phyloP scores from a whole-genome alignment of 2,113 vertebrate genomes.

The Labeo rohita region DNA sequence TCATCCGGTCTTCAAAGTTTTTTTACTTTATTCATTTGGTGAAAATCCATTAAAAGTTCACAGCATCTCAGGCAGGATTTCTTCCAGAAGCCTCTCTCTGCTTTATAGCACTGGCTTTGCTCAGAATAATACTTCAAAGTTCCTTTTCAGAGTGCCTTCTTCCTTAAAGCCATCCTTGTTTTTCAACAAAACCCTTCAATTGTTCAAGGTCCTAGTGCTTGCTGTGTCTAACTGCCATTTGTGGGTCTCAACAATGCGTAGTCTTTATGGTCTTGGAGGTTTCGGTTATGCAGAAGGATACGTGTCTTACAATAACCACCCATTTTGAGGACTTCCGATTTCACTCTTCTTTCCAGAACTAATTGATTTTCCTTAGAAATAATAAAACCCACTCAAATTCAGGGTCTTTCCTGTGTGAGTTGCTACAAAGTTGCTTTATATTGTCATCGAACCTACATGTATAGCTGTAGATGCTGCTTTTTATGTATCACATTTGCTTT shows the following conservation, averaged over 20 bases:
- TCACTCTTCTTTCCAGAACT: background rate
- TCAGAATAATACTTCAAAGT: slow-evolving; percentile 7
- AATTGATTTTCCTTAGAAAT: background rate
- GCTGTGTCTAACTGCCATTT: background rate
- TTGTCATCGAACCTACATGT: background rate
- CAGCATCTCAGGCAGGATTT: background rate
- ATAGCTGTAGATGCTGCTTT: background rate
- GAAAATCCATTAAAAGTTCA: slow-evolving; percentile 39
- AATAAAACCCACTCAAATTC: background rate
- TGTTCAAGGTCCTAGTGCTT: background rate
- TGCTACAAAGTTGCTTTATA: background rate
- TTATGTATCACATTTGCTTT: background rate
- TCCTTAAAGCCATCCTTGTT: slow-evolving; percentile 29
- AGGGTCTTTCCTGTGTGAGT: background rate
- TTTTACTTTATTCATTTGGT: slow-evolving; percentile 11
- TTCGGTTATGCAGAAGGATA: background rate
- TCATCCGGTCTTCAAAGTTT: background rate
- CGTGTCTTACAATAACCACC: background rate
- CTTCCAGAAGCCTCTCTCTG: slow-evolving; percentile 1
- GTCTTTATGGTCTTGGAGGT: background rate
- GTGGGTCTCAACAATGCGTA: background rate
- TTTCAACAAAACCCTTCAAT: slow-evolving; percentile 2
- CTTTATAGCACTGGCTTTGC: slow-evolving; percentile 14
- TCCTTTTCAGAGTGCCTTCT: slow-evolving; percentile 2
- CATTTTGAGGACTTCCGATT: slow-evolving; percentile 7